Percentiles rank a stretch among this genome's conserved stretches.
phyloP scores from a whole-genome alignment of 2,797 vertebrate species.

The Astyanax mexicanus region DNA sequence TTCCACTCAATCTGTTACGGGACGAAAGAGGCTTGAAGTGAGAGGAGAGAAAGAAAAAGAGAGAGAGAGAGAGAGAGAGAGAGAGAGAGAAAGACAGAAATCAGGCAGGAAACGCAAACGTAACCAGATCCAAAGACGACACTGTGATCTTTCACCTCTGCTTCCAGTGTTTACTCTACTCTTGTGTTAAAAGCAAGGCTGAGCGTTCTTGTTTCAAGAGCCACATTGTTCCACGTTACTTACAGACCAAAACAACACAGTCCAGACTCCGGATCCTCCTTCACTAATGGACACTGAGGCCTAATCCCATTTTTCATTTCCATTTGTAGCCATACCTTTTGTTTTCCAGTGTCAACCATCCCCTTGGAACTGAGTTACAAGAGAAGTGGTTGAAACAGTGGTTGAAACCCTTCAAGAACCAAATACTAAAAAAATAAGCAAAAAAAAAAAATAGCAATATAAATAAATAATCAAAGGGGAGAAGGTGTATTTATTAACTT shows the following conservation, averaged over 20 bases:
- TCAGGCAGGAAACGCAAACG: constrained; percentile 29
- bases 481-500: too few relatives aligned
- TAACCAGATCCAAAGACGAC: constrained; percentile 38
- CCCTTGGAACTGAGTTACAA: too few relatives aligned
- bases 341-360: too few relatives aligned
- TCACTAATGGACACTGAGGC: constrained; percentile 26
- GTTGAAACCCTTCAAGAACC: too few relatives aligned
- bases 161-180: constrained; percentile 52
- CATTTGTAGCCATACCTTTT: too few relatives aligned
- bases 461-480: too few relatives aligned
- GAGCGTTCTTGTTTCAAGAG: constrained; percentile 61
- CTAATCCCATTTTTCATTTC: too few relatives aligned
- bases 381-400: too few relatives aligned
- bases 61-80: background rate
- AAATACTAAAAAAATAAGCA: too few relatives aligned
- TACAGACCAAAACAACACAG: constrained; percentile 46
- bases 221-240: constrained; percentile 51
- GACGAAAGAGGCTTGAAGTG: background rate
- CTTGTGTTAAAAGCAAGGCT: constrained; percentile 59
- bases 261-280: constrained; percentile 47
- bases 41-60: background rate
- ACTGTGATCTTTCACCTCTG: constrained; percentile 29
- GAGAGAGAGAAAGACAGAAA: constrained; percentile 37
- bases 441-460: too few relatives aligned
- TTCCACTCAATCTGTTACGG: constrained; percentile 4